phyloP scores from a whole-genome alignment of 2,797 vertebrate genomes.

The Avahi laniger region DNA sequence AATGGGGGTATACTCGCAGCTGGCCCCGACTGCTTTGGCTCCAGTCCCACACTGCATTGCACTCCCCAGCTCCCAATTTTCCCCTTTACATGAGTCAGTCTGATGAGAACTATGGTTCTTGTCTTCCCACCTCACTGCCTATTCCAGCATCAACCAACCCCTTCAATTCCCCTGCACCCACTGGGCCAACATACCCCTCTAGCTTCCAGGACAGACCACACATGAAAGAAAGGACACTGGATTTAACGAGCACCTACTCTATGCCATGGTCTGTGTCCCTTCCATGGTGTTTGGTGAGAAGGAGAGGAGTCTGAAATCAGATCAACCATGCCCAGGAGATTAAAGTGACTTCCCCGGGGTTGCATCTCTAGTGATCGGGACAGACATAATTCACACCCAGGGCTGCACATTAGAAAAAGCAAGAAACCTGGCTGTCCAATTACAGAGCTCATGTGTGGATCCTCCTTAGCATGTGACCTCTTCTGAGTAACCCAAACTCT shows the following conservation, averaged over 20 bases:
- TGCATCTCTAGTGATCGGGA: neutral
- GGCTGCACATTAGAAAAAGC: neutral
- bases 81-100: neutral
- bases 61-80: neutral
- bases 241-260: neutral
- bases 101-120: neutral
- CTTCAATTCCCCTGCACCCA: neutral
- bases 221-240: neutral
- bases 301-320: neutral
- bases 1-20: fast-evolving
- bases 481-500: neutral
- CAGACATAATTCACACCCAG: neutral
- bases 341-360: neutral
- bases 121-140: neutral
- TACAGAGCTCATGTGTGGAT: neutral
- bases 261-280: neutral
- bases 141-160: neutral
- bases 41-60: fast-evolving
- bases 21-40: neutral
- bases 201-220: neutral
- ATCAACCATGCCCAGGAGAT: neutral
- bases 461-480: neutral
- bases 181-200: neutral
- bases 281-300: neutral
- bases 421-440: fast-evolving